Base-by-base conservation (phyloP, 1,140 invertebrate genomes). In the Trachelipus rathkii region DNA sequence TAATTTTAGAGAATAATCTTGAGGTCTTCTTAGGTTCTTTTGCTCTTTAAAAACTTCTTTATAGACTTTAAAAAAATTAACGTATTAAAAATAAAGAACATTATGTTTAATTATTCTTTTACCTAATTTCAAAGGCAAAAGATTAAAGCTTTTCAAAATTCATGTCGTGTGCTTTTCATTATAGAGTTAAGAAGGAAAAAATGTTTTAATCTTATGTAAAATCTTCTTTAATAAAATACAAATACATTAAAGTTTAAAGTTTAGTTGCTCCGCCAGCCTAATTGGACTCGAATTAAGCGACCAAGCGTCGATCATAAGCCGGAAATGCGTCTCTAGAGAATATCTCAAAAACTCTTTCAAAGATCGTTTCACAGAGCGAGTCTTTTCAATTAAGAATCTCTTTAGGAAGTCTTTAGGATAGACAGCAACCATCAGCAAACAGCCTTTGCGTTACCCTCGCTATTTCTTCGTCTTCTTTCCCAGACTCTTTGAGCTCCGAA, bases 401-500 rank as follows among this genome's bases (percentile, higher is more conserved):
- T 60, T 60, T 60, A 60, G 50, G 8, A 60, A 60, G 19, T 60
- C 50, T 60, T 60, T 60, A 13, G 50, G 50, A 60, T 13, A 19
- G 19, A 8, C 50, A 60, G 50, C 50, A 19, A 19, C 50, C 50
- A 60, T 60, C 50, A 60, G 50, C 50, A 60, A 60, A 60, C 50
- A 60, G 50, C 50, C 50, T 60, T 60, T 60, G 50, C 50, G 33
- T 33, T 33, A 33, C 33, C 33, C 33, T 33, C 33, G 33, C 33
- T 33, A 33, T 33, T 33, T 33, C 33, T 60, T 60, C 19, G 50
- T 19, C 19, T 19, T 60, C 19, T 19, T 60, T 60, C 11, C 50
- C 11, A 67, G 82, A 53, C 76, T 75, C 76, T 77, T 73, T 77
- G 76, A 73, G 76, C 76, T 72, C 15, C 43, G 76, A 72, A 66